phyloP scores from a whole-genome alignment of 92 coral and sea anemone species.

The Actinernus sp. region DNA sequence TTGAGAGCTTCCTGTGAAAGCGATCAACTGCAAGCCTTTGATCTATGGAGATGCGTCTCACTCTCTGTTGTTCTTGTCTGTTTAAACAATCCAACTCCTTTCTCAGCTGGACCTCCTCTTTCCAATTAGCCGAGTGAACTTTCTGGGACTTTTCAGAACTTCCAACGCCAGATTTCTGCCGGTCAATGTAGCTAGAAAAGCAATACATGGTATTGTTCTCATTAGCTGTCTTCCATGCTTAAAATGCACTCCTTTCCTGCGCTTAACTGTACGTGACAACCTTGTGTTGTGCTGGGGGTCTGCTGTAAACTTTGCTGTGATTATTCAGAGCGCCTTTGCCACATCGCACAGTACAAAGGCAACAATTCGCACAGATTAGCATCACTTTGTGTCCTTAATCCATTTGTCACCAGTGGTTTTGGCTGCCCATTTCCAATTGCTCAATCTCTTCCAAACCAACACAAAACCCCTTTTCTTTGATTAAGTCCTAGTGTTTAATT shows the following conservation, averaged over 20 bases:
- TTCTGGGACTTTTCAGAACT: constrained; percentile 98
- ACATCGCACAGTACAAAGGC: constrained; percentile 2
- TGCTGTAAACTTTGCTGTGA: constrained; percentile 11
- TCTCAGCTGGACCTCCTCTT: constrained; percentile 89
- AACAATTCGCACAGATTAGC: constrained; percentile 22
- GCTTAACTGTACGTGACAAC: constrained; percentile 26
- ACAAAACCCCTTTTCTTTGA: neutral
- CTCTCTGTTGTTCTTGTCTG: constrained; percentile 87
- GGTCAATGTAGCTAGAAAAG: constrained; percentile 88
- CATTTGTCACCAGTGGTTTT: constrained; percentile 4
- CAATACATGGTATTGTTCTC: constrained; percentile 33
- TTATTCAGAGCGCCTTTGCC: constrained; percentile 4
- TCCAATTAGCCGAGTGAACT: constrained; percentile 99
- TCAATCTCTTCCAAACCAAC: neutral
- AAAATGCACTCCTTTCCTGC: too few species aligned
- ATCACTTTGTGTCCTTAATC: constrained; percentile 21
- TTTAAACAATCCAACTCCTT: constrained; percentile 82
- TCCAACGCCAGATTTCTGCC: constrained; percentile 88
- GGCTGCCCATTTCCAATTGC: neutral
- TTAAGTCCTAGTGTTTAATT: neutral
- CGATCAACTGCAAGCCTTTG: constrained; percentile 87
- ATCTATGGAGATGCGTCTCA: constrained; percentile 80
- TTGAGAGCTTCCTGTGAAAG: constrained; percentile 78
- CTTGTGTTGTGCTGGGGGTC: constrained; percentile 16
- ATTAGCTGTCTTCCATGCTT: neutral